phyloP scores from a whole-genome alignment of 92 coral and sea anemone genomes.

The Zoanthus sociatus region DNA sequence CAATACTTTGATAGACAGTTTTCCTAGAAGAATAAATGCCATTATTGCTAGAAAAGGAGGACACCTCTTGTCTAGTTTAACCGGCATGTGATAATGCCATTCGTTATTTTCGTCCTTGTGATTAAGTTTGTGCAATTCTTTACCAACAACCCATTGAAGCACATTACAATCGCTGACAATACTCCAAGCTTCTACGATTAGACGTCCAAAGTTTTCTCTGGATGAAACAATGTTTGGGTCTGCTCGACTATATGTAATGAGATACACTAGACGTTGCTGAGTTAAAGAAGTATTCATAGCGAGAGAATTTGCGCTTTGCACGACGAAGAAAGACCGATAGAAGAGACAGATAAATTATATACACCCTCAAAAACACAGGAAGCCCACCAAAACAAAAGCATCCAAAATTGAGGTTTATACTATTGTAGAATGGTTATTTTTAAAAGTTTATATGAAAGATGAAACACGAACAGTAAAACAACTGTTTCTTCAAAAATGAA shows the following conservation, averaged over 20 bases:
- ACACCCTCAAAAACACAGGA: background rate
- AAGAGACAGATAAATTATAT: background rate
- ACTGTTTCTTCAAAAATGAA: background rate
- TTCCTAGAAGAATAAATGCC: too few species aligned
- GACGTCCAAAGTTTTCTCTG: conserved; percentile 12
- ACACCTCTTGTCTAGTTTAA: conserved; percentile 24
- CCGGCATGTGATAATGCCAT: conserved; percentile 41
- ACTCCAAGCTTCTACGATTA: conserved; percentile 18
- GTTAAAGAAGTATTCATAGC: conserved; percentile 2
- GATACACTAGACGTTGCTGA: conserved; percentile 28
- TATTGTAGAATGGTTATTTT: too few species aligned
- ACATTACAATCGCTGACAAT: conserved; percentile 27
- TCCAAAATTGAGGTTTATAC: background rate
- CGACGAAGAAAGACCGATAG: background rate
- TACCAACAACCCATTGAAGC: conserved; percentile 28
- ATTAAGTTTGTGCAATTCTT: conserved; percentile 28
- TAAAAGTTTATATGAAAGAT: background rate
- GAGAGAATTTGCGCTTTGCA: background rate
- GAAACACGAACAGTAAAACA: conserved; percentile 7
- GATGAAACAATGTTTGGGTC: background rate
- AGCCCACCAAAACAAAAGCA: too few species aligned
- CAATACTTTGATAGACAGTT: too few species aligned
- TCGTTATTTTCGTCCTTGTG: background rate
- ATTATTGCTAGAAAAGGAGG: too few species aligned
- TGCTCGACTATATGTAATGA: conserved; percentile 28